Percentiles rank a stretch among this genome's conserved stretches.
Evolutionary conservation across 2,797 vertebrate species (phyloP).

Genomic region (Danio choprae): DNA sequence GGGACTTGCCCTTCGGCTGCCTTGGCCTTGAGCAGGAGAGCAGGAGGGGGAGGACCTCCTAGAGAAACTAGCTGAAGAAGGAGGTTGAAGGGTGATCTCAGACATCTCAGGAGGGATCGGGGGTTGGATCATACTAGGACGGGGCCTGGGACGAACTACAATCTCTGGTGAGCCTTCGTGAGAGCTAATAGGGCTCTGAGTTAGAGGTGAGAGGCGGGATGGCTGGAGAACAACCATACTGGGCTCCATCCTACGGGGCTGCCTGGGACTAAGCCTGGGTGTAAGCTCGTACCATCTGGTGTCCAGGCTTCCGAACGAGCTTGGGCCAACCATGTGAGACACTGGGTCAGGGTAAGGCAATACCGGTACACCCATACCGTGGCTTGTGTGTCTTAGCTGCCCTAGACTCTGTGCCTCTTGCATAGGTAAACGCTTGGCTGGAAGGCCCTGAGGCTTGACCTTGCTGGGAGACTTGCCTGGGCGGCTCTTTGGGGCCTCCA

Average conservation of each 20-base stretch:
- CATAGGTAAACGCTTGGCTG: slow-evolving; percentile 97
- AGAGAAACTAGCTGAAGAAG: slow-evolving; percentile 93
- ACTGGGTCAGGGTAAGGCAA: slow-evolving; percentile 97
- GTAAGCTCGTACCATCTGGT: slow-evolving; percentile 95
- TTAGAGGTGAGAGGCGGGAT: slow-evolving; percentile 96
- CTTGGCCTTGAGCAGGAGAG: slow-evolving; percentile 88
- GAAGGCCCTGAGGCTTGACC: slow-evolving; percentile 82
- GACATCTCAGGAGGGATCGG: slow-evolving; percentile 86
- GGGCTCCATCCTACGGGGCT: slow-evolving; percentile 91
- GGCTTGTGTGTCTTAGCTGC: slow-evolving; percentile 98
- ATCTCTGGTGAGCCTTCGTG: slow-evolving; percentile 95
- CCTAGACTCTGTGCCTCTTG: slow-evolving; percentile 94
- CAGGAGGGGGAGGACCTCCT: slow-evolving; percentile 94
- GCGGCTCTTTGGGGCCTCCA: slow-evolving; percentile 91
- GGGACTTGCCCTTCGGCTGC: slow-evolving; percentile 83
- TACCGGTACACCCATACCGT: slow-evolving; percentile 96
- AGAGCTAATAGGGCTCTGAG: slow-evolving; percentile 96
- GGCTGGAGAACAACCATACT: slow-evolving; percentile 98
- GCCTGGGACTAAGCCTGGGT: slow-evolving; percentile 94
- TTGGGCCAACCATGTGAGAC: slow-evolving; percentile 89
- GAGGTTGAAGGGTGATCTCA: slow-evolving; percentile 96
- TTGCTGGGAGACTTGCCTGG: slow-evolving; percentile 90
- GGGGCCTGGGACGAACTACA: slow-evolving; percentile 92
- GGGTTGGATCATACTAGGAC: slow-evolving; percentile 89
- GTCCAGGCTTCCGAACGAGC: slow-evolving; percentile 96